A percentile compares a stretch with the other conserved stretches of the same genome.
phyloP scores from a whole-genome alignment of 2,888 invertebrate genomes.

The Endotricha flammealis region DNA sequence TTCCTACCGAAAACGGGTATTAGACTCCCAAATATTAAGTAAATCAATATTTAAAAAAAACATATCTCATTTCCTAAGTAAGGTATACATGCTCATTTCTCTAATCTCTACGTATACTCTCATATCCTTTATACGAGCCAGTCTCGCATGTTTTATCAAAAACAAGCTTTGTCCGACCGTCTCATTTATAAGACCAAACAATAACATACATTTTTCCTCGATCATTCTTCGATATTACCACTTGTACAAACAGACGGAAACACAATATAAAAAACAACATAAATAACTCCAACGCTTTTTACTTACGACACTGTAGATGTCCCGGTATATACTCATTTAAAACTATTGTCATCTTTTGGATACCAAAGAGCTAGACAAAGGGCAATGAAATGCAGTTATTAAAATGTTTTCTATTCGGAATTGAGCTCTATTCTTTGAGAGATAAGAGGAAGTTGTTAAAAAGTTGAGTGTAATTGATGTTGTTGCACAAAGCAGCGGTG shows the following conservation, averaged over 20 bases:
- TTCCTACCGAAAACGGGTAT: too few species aligned
- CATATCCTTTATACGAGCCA: too few species aligned
- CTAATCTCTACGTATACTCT: too few species aligned
- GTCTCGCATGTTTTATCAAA: too few species aligned
- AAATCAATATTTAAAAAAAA: too few species aligned
- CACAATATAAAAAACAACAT: conserved; percentile 46
- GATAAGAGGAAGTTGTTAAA: conserved; percentile 19
- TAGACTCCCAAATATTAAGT: too few species aligned
- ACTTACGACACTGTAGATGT: conserved; percentile 51
- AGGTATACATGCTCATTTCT: too few species aligned
- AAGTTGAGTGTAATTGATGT: conserved; percentile 16
- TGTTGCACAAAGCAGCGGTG: conserved; percentile 54
- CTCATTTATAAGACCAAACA: too few species aligned
- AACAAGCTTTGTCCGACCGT: too few species aligned
- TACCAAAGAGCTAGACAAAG: conserved; percentile 39
- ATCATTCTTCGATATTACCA: conserved; percentile 45
- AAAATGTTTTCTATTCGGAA: conserved; percentile 21
- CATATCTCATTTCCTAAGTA: too few species aligned
- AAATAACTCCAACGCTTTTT: conserved; percentile 53
- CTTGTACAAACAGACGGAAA: conserved; percentile 58
- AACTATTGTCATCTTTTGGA: conserved; percentile 64
- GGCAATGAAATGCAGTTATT: conserved; percentile 26
- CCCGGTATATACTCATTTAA: conserved; percentile 69
- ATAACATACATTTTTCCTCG: too few species aligned
- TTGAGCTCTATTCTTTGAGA: conserved; percentile 23